These are phyloP conservation scores for Rotaria magnacalcarata DNA, from an alignment of 2,888 invertebrate species.

Conservation along the genomic window DNA sequence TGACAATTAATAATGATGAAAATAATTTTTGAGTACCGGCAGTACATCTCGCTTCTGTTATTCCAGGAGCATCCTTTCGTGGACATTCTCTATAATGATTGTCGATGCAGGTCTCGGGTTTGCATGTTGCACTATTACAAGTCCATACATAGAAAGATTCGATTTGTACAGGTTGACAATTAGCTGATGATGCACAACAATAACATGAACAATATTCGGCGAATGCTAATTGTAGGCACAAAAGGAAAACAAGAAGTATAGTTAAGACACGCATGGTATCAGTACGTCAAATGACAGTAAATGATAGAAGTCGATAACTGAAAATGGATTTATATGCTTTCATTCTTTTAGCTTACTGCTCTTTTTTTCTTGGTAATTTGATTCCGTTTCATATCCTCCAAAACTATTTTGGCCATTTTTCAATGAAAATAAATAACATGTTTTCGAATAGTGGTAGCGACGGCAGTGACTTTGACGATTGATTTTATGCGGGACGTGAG, in stretches of 20 bases:
- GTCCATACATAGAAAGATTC: too few species aligned
- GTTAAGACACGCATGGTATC: neutral
- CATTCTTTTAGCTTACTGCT: neutral
- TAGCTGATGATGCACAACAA: too few species aligned
- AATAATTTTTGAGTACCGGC: neutral
- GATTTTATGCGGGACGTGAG: neutral
- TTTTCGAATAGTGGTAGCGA: neutral
- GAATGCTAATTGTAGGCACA: neutral
- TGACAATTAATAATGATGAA: neutral
- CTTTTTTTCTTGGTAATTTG: neutral
- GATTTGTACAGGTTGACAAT: too few species aligned
- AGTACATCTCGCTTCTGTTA: neutral
- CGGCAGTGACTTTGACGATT: neutral
- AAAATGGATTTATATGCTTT: neutral
- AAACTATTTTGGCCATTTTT: neutral
- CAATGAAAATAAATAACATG: neutral
- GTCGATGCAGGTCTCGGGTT: fast-evolving
- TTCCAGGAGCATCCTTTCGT: neutral
- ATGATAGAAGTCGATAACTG: neutral
- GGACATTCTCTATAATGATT: neutral
- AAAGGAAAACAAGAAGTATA: neutral
- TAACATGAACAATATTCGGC: neutral
- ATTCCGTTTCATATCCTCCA: neutral
- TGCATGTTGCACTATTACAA: too few species aligned
- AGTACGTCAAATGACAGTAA: neutral